Conservation (phyloP, 1,140 invertebrate genomes). For the Caenorhabditis briggsae region DNA sequence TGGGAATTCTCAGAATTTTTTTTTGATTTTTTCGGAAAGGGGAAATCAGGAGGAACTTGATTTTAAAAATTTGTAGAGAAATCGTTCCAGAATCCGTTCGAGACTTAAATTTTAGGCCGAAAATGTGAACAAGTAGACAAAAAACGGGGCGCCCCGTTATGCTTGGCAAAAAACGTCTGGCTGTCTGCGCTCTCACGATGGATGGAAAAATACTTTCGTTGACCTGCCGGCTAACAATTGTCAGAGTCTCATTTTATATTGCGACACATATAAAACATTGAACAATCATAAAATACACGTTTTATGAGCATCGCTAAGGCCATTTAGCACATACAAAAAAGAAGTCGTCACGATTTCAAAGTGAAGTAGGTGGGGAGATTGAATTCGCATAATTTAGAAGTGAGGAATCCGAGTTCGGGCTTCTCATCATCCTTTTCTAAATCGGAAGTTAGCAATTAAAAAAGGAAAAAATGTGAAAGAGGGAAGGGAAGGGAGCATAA, state of each 20-base stretch:
- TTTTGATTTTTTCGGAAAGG: too few species aligned
- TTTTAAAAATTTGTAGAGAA: not conserved
- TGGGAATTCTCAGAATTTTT: too few species aligned
- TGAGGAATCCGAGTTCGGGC: slow-evolving; percentile 9
- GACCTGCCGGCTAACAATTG: slow-evolving; percentile 1
- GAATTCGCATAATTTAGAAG: slow-evolving; percentile 1
- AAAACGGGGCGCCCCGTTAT: not conserved
- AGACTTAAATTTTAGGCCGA: not conserved
- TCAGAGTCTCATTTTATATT: not conserved
- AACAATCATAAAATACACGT: slow-evolving; percentile 46
- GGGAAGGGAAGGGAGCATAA: not conserved
- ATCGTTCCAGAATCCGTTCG: not conserved
- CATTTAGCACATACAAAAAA: slow-evolving; percentile 4
- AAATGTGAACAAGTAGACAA: not conserved
- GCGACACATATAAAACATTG: not conserved
- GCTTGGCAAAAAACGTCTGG: not conserved
- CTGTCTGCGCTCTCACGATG: not conserved
- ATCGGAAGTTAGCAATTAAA: not conserved
- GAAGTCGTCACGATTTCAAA: slow-evolving; percentile 26
- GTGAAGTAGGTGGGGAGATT: not conserved
- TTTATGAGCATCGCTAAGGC: slow-evolving; percentile 43
- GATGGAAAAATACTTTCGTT: not conserved
- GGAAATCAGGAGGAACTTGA: too few species aligned
- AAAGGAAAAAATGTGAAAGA: not conserved
- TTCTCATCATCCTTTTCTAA: slow-evolving; percentile 18